Evolutionary conservation across 2,888 invertebrate genomes (phyloP), one percentile per base, ranked within the genome.

Genomic region (Choreutis nemorana): DNA sequence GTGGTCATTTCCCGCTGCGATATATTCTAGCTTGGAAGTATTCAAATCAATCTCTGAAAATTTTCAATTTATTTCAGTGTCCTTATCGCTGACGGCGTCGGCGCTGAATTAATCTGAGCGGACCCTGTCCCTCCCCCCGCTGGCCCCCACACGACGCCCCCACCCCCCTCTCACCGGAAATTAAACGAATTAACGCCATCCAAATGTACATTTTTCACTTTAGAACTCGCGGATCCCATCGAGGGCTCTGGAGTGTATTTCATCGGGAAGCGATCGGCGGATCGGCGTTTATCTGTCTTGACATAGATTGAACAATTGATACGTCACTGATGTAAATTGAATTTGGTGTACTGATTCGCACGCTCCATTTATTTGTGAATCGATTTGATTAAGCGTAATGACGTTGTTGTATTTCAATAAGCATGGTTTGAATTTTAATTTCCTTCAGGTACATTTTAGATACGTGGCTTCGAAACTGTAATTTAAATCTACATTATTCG

Each of bases 171-270:
- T 64, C 68, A 67, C 77, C 79, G 80, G 79, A 80, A 80, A 80
- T 80, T 80, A 80, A 80, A 77, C 77, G 79, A 79, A 80, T 80
- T 79, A 79, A 78, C 77, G 75, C 77, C 71, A 71, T 78, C 78
- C 75, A 73, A 78, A 78, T 72, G 78, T 77, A 75, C 77, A 78
- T 78, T 78, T 78, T 78, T 78, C 78, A 78, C 77, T 75, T 67
- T 63, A 70, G 64, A 50, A 65, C 55, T 68, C 62, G 66, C 70
- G 72, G 64, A 59, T 68, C 61, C 68, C 65, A 75, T 75, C 73
- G 63, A 75, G 62, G 68, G 61, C 75, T 72, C 73, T 71, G 50
- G 50, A 65, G 67, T 70, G 66, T 72, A 66, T 75, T 73, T 67
- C 73, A 72, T 68, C 61, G 62, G 50, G 59, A 63, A 64, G 50